Conservation (phyloP, 2,797 vertebrate genomes). For the Helicolenus hilgendorfi region DNA sequence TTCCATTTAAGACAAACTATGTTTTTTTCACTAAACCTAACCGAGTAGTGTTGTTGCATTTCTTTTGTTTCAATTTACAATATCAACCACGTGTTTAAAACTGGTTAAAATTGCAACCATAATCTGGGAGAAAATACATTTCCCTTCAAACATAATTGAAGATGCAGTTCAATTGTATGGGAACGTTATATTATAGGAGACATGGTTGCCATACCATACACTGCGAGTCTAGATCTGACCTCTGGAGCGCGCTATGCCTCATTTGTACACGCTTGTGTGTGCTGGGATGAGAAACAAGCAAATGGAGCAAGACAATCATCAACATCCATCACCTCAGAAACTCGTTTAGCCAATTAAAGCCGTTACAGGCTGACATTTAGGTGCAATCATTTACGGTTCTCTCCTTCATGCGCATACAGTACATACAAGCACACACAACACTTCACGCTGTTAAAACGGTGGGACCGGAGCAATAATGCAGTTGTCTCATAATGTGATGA, state of each 20-base stretch:
- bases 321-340: conserved; percentile 84
- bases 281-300: conserved; percentile 54
- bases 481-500: conserved; percentile 59
- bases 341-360: conserved; percentile 82
- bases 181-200: background rate
- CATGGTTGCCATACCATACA: background rate
- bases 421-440: background rate
- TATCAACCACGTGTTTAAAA: background rate
- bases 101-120: background rate
- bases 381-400: conserved; percentile 47
- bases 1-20: no score
- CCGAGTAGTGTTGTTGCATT: background rate
- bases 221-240: conserved; percentile 7
- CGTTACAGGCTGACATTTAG: conserved; percentile 72
- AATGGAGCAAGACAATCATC: conserved; percentile 78
- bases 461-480: conserved; percentile 59
- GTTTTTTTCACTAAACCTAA: background rate
- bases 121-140: background rate
- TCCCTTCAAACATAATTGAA: background rate
- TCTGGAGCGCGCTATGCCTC: background rate
- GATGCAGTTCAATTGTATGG: background rate
- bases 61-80: background rate
- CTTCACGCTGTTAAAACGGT: conserved; percentile 24
- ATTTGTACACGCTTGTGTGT: conserved; percentile 29
- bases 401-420: background rate